Percentiles rank a stretch among this genome's conserved stretches.
phyloP scores from a whole-genome alignment of 1,140 invertebrate species.

The Maconellicoccus hirsutus region DNA sequence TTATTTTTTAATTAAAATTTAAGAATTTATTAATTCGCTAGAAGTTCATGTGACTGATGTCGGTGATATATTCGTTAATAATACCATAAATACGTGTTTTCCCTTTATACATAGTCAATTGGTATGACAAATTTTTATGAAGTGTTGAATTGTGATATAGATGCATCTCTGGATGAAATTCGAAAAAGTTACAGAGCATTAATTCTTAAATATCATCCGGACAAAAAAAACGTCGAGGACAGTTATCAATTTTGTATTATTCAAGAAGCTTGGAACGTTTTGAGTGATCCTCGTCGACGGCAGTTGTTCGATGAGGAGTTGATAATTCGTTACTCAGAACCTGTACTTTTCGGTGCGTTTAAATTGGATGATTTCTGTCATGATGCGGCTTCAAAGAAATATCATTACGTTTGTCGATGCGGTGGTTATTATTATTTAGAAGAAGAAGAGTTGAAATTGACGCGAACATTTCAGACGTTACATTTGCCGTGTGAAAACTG shows the following conservation, averaged over 20 bases:
- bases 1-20: no score
- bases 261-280: constrained; percentile 22
- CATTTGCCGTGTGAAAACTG: neutral
- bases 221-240: constrained; percentile 13
- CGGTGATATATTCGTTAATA: no score
- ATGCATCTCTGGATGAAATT: constrained; percentile 18
- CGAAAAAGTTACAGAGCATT: constrained; percentile 16
- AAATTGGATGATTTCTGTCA: neutral
- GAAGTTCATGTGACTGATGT: no score
- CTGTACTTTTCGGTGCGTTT: neutral
- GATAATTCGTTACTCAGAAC: neutral
- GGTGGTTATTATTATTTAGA: neutral
- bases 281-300: neutral
- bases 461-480: neutral
- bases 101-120: neutral
- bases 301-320: neutral
- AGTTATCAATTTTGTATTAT: neutral
- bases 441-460: neutral
- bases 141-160: constrained; percentile 20
- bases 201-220: constrained; percentile 22
- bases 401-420: neutral
- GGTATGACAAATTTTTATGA: constrained; percentile 19
- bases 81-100: no score
- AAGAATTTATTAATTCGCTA: no score
- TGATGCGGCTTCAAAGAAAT: neutral